Evolutionary conservation across 2,888 invertebrate species (phyloP).

Genomic region (Standfussiana lucernea): DNA sequence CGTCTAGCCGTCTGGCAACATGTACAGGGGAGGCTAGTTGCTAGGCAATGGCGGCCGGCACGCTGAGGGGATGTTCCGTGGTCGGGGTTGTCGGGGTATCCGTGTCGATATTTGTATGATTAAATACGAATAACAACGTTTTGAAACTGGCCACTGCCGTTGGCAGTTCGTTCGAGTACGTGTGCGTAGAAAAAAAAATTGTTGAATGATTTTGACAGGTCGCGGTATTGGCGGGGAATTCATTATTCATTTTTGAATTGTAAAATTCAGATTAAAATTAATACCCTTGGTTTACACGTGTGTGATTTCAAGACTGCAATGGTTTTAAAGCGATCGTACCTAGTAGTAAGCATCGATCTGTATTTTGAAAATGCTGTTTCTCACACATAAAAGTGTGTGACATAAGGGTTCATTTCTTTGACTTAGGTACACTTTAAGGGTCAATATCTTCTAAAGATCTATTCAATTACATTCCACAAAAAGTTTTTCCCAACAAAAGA

Average conservation of each 20-base stretch:
- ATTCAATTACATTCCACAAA: constrained; percentile 11
- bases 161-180: constrained; percentile 21
- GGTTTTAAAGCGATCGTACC: not conserved
- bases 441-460: not conserved
- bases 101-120: constrained; percentile 52
- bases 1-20: constrained; percentile 74
- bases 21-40: constrained; percentile 63
- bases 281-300: not conserved
- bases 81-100: constrained; percentile 29
- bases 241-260: not conserved
- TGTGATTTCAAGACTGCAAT: not conserved
- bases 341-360: not conserved
- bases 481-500: constrained; percentile 5
- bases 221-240: not conserved
- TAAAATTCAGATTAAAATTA: too few species aligned
- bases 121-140: constrained; percentile 37
- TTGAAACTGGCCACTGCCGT: constrained; percentile 18
- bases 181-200: constrained; percentile 16
- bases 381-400: not conserved
- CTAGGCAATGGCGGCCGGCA: constrained; percentile 55
- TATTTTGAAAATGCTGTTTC: not conserved
- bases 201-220: constrained; percentile 27
- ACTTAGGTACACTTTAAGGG: not conserved
- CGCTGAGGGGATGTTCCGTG: constrained; percentile 43
- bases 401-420: not conserved